A percentile compares a stretch with the other conserved stretches of the same genome.
These are phyloP conservation scores for Podarcis muralis DNA, from an alignment of 2,113 vertebrate species.

Conservation along the genomic window DNA sequence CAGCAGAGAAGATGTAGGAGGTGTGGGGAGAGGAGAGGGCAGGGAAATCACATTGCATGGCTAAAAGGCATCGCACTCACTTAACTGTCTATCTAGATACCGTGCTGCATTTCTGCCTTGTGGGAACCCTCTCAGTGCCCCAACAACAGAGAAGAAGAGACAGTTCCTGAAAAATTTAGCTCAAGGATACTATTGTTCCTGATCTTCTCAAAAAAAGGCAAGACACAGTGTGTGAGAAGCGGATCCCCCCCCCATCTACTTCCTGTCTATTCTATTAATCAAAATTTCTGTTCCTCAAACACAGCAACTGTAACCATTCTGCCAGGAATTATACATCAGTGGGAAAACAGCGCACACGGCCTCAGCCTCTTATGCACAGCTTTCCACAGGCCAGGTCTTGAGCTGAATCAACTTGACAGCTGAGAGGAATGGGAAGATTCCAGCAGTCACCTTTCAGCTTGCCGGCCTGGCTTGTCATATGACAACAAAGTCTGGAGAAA, in stretches of 20 bases:
- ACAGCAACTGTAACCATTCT: background rate
- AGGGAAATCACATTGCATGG: too few species aligned
- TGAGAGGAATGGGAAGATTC: background rate
- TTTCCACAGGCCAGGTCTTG: conserved; percentile 18
- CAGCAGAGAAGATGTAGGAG: too few species aligned
- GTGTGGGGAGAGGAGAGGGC: too few species aligned
- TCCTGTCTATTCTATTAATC: conserved; percentile 50
- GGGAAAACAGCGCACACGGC: background rate
- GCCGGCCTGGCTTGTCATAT: background rate
- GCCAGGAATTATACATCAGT: conserved; percentile 30
- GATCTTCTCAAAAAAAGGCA: conserved; percentile 10
- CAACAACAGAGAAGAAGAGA: background rate
- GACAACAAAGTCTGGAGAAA: background rate
- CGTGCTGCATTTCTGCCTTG: background rate
- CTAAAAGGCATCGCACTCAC: too few species aligned
- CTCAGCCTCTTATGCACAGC: fast-evolving
- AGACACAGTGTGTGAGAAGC: conserved; percentile 1
- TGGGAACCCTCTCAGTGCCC: background rate
- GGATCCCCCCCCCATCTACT: background rate
- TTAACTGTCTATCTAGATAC: too few species aligned
- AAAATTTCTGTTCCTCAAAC: conserved; percentile 23
- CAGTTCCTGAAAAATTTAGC: background rate
- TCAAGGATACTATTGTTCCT: background rate
- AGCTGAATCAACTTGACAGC: conserved; percentile 15
- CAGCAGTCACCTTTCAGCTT: background rate